These are phyloP conservation scores for Lepetodrilus schrolli DNA, from an alignment of 2,888 invertebrate species.

Conservation along the genomic window DNA sequence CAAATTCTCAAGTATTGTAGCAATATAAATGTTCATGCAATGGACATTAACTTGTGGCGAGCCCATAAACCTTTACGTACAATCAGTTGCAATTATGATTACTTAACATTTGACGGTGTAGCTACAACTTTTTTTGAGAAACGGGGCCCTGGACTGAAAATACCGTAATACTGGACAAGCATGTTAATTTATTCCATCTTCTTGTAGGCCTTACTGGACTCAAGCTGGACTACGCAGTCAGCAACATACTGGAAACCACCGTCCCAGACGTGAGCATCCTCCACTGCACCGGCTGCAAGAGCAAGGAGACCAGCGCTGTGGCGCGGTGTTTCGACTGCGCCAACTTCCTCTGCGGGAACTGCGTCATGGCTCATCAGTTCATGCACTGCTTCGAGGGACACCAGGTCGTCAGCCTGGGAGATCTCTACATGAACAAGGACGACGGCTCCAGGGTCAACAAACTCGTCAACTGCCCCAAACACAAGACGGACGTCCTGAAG, in stretches of 20 bases:
- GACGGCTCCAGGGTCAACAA: conserved; percentile 71
- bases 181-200: too few relatives aligned
- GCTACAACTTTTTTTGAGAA: too few relatives aligned
- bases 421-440: conserved; percentile 78
- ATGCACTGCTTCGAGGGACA: conserved; percentile 99
- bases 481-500: conserved; percentile 92
- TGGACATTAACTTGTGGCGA: too few relatives aligned
- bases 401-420: conserved; percentile 82
- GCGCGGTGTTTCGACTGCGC: conserved; percentile 97
- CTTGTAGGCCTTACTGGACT: conserved; percentile 83
- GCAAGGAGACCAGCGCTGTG: conserved; percentile 79
- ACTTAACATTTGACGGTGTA: too few relatives aligned
- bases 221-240: conserved; percentile 81
- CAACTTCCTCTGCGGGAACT: conserved; percentile 95
- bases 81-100: too few relatives aligned
- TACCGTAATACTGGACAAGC: too few relatives aligned
- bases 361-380: conserved; percentile 98
- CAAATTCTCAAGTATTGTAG: too few relatives aligned
- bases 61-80: too few relatives aligned
- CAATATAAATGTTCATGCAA: too few relatives aligned
- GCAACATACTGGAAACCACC: conserved; percentile 75
- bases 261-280: conserved; percentile 76
- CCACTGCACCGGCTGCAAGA: conserved; percentile 37
- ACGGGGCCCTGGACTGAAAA: too few relatives aligned
- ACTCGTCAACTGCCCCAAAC: conserved; percentile 86